Conservation (phyloP, 2,797 vertebrate species). For the Rousettus madagascariensis region DNA sequence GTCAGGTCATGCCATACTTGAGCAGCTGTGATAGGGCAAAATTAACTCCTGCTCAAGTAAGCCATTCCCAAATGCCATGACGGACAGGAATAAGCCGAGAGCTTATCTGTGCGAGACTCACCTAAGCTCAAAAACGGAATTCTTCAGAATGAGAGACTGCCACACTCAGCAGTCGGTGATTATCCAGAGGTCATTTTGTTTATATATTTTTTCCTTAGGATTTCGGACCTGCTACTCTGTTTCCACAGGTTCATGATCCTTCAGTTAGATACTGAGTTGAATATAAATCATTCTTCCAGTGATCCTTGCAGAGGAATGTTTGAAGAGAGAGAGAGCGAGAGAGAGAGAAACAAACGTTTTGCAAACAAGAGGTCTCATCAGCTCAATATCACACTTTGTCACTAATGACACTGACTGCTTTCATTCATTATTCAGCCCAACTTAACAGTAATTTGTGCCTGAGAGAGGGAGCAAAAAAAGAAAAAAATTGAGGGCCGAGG, state of each 20-base stretch:
- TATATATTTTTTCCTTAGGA: constrained; percentile 27
- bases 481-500: background rate
- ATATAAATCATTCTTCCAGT: constrained; percentile 46
- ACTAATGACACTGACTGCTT: constrained; percentile 47
- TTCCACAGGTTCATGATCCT: constrained; percentile 52
- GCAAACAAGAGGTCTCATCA: constrained; percentile 66
- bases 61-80: background rate
- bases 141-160: background rate
- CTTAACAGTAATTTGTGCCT: constrained; percentile 64
- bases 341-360: constrained; percentile 18
- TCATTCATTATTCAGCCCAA: constrained; percentile 70
- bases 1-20: background rate
- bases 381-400: constrained; percentile 58
- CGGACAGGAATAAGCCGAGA: background rate
- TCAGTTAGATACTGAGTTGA: constrained; percentile 59
- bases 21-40: background rate
- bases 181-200: background rate
- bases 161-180: background rate
- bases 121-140: background rate
- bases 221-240: background rate
- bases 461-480: background rate
- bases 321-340: background rate
- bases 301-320: constrained; percentile 30
- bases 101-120: constrained; percentile 5
- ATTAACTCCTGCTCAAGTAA: background rate